Evolutionary conservation across 92 coral and sea anemone species (phyloP), one percentile per base, ranked within the genome.

Genomic region (Porites divaricata): DNA sequence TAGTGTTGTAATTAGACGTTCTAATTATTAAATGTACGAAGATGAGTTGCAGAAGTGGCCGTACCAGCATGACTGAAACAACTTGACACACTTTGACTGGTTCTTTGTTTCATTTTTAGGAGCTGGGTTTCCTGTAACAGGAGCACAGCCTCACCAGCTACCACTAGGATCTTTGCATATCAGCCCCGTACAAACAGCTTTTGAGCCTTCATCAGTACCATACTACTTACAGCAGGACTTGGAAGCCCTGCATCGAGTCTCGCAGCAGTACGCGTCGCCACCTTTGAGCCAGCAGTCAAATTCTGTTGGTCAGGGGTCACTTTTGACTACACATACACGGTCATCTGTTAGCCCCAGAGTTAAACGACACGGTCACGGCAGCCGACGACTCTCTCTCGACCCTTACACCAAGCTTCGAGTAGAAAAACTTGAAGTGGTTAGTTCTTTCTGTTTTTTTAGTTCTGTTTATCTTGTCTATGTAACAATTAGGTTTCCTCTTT

Each of bases 211-310:
- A 1, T 97, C 98, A 22, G 98, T 97, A 8, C 98, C 98, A 1
- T 95, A 88, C 70, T 97, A 97, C 86, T 88, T 97, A 53, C 99
- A 97, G 80, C 99, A 97, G 85, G 99, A 97, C 83, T 89, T 97
- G 77, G 95, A 90, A 74, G 86, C 94, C 41, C 92, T 94, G 66
- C 74, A 91, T 45, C 65, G 95, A 22, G 92, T 94, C 13, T 77
- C 98, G 0, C 93, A 94, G 49, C 97, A 88, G 28, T 70, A 93
- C 59, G 67, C 91, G 1, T 70, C 88, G 13, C 71, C 95, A 17
- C 76, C 74, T 15, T 51, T 83, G 25, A 70, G 88, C 65, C 88
- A 79, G 69, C 95, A 84, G 75, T 50, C 87, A 0, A 70, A 80
- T 76, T 83, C 92, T 69, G 75, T 74, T 41, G 76, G 81, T 49